Percentiles rank a stretch among this genome's conserved stretches.
These are phyloP conservation scores for Clarias platycephalus DNA, from an alignment of 2,797 vertebrate species.

Conservation along the genomic window DNA sequence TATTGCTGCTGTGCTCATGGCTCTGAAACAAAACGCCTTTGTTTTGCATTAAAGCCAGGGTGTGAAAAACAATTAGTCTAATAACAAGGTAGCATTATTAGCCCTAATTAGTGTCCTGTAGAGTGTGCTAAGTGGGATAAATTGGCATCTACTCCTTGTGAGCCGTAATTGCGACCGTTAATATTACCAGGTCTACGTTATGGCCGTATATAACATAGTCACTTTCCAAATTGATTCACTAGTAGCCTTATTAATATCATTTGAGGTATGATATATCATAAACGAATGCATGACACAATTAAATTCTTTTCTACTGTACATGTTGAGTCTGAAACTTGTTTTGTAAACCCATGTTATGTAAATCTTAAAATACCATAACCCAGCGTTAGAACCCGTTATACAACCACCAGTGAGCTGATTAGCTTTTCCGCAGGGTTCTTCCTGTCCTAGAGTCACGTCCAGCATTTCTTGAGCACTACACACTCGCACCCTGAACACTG, in stretches of 20 bases:
- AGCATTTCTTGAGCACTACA: not conserved
- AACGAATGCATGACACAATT: not conserved
- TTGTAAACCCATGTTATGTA: not conserved
- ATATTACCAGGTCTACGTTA: not conserved
- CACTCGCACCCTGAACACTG: not conserved
- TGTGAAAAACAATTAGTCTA: slow-evolving; percentile 9
- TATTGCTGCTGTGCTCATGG: not conserved
- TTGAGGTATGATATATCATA: not conserved
- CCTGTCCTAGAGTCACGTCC: not conserved
- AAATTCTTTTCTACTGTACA: not conserved
- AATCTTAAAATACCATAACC: not conserved
- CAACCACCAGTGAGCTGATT: not conserved
- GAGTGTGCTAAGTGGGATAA: not conserved
- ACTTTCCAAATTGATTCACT: not conserved
- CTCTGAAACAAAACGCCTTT: slow-evolving; percentile 19
- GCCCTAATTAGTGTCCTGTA: not conserved
- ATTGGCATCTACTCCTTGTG: not conserved
- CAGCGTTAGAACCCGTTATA: not conserved
- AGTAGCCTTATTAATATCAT: not conserved
- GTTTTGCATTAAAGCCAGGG: not conserved
- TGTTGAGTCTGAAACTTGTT: not conserved
- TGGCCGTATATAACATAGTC: not conserved
- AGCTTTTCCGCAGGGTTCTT: not conserved
- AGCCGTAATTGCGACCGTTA: not conserved
- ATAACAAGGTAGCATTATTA: slow-evolving; percentile 9